Evolutionary conservation across 2,797 vertebrate species (phyloP).

Genomic region (Vespertilio murinus): DNA sequence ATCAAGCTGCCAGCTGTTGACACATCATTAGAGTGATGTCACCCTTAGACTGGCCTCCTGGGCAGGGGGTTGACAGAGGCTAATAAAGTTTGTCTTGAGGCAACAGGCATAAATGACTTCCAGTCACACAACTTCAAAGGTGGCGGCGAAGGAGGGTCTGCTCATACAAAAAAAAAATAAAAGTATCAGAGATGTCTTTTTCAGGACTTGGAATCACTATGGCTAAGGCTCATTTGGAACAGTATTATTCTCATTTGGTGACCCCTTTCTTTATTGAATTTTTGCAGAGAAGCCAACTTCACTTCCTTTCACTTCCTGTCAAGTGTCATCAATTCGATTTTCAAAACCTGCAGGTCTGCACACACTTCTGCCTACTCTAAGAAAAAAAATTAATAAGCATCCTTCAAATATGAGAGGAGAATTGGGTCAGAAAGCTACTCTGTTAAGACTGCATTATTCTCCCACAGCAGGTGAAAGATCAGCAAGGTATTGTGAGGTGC

Average conservation of each 20-base stretch:
- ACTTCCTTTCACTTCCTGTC: conserved; percentile 7
- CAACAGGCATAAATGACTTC: not conserved
- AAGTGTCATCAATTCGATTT: conserved; percentile 10
- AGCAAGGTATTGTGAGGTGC: not conserved
- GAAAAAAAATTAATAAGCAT: not conserved
- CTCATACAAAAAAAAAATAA: not conserved
- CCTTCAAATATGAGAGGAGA: not conserved
- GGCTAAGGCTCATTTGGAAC: not conserved
- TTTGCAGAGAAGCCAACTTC: not conserved
- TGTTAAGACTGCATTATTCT: not conserved
- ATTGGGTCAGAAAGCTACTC: not conserved
- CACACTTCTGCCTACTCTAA: not conserved
- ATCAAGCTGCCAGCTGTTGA: not conserved
- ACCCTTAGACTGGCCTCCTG: not conserved
- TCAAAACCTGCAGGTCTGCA: not conserved
- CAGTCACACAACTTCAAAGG: not conserved
- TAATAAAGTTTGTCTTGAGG: not conserved
- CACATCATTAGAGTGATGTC: not conserved
- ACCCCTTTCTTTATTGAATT: not conserved
- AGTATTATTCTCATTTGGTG: not conserved
- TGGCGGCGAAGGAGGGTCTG: not conserved
- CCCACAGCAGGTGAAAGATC: not conserved
- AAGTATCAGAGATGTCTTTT: not conserved
- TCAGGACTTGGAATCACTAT: not conserved
- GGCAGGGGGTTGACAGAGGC: not conserved